A percentile compares a stretch with the other conserved stretches of the same genome.
Conservation (phyloP, 1,140 invertebrate species). For the Nomia melanderi region DNA sequence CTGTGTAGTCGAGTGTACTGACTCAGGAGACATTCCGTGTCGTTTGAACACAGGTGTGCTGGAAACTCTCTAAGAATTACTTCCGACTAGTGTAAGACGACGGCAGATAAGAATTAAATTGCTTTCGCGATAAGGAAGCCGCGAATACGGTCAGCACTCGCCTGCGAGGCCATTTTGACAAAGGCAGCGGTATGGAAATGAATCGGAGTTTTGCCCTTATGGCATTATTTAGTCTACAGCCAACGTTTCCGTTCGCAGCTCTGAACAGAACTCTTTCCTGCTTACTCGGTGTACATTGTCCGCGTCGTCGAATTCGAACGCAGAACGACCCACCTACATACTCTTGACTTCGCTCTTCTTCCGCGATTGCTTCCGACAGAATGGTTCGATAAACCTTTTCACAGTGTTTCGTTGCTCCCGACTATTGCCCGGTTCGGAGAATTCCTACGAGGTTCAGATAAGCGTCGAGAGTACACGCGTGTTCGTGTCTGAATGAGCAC, state of each 20-base stretch:
- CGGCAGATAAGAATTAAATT: slow-evolving; percentile 58
- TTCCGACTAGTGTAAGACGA: slow-evolving; percentile 39
- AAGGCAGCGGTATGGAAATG: slow-evolving; percentile 36
- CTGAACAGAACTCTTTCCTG: background rate
- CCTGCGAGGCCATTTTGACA: slow-evolving; percentile 30
- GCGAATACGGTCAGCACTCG: slow-evolving; percentile 24
- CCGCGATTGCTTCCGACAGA: background rate
- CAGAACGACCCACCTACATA: no score
- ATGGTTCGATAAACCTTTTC: slow-evolving; percentile 17
- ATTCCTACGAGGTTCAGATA: slow-evolving; percentile 8
- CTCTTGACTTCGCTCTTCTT: background rate
- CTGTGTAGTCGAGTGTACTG: slow-evolving; percentile 43
- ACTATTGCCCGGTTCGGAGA: background rate
- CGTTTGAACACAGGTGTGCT: slow-evolving; percentile 3
- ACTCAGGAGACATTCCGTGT: background rate
- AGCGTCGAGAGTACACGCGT: background rate
- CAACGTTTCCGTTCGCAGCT: slow-evolving; percentile 11
- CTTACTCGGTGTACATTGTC: background rate
- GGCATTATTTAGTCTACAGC: slow-evolving; percentile 11
- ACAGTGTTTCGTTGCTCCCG: background rate
- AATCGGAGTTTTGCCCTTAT: slow-evolving; percentile 30
- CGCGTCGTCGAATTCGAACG: slow-evolving; percentile 18
- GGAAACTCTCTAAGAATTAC: slow-evolving; percentile 20
- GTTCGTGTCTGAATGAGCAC: background rate
- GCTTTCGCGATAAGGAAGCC: slow-evolving; percentile 43